These are phyloP conservation scores for Eilema sororculum DNA, from an alignment of 2,888 invertebrate species.

Conservation along the genomic window DNA sequence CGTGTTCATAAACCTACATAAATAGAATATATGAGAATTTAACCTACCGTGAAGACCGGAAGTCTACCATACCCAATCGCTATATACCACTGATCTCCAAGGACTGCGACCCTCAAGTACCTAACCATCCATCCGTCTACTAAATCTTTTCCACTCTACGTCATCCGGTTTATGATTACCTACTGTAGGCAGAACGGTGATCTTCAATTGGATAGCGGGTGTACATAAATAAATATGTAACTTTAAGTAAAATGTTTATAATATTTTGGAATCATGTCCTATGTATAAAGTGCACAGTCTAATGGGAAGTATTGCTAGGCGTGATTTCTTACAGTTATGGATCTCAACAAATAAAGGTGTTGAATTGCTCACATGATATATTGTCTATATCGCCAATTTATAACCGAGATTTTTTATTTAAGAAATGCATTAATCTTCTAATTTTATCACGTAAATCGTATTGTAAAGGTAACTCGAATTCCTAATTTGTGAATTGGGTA, in stretches of 20 bases:
- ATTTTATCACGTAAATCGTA: background rate
- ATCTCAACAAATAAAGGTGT: too few species aligned
- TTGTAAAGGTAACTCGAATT: background rate
- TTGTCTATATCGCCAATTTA: background rate
- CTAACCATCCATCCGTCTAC: background rate
- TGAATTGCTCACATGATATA: too few species aligned
- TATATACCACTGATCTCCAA: background rate
- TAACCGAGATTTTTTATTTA: too few species aligned
- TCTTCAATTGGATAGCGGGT: background rate
- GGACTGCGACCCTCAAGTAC: background rate
- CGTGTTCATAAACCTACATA: background rate
- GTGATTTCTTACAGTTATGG: too few species aligned
- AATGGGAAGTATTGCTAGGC: too few species aligned
- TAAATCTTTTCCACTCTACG: background rate
- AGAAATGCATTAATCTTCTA: background rate
- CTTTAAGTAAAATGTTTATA: background rate
- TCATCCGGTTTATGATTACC: background rate
- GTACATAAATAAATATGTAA: too few species aligned
- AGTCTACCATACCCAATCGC: background rate
- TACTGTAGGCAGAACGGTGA: background rate
- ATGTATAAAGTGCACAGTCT: background rate
- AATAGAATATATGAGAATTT: background rate
- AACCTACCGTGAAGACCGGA: background rate
- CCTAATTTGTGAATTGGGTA: too few species aligned
- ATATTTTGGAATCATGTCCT: background rate